These are phyloP conservation scores for Malaclemys terrapin DNA, from an alignment of 2,113 vertebrate species.

Conservation along the genomic window DNA sequence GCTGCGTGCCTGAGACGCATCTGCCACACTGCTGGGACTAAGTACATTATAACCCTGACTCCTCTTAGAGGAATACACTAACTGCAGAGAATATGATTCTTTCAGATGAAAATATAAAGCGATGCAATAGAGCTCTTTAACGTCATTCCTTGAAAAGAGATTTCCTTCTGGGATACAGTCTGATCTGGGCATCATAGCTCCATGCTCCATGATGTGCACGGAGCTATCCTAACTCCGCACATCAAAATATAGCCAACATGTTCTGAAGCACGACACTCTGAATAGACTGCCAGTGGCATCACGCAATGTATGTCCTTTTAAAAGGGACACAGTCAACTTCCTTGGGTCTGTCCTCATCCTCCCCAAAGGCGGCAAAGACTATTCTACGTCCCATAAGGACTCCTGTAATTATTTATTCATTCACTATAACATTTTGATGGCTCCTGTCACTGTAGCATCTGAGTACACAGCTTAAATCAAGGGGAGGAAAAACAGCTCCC, in stretches of 20 bases:
- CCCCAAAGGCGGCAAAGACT: not conserved
- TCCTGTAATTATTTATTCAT: constrained; percentile 4
- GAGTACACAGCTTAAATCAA: not conserved
- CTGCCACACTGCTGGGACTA: constrained; percentile 59
- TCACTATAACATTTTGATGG: constrained; percentile 1
- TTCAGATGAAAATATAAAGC: constrained; percentile 66
- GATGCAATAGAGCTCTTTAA: constrained; percentile 56
- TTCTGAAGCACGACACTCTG: not conserved
- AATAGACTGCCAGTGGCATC: constrained; percentile 23
- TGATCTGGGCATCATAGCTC: not conserved
- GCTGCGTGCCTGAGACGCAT: constrained; percentile 9
- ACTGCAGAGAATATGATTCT: constrained; percentile 67
- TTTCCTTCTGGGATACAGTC: constrained; percentile 52
- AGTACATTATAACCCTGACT: constrained; percentile 70
- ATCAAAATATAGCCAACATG: constrained; percentile 47
- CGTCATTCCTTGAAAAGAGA: constrained; percentile 55
- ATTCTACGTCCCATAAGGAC: not conserved
- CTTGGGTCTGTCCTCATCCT: not conserved
- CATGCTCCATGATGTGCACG: not conserved
- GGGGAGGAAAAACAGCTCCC: not conserved
- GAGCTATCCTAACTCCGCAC: constrained; percentile 48
- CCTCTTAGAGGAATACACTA: constrained; percentile 58
- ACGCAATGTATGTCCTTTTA: not conserved
- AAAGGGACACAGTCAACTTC: not conserved
- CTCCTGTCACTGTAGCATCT: not conserved